Percentiles rank a stretch among this genome's conserved stretches.
phyloP scores from a whole-genome alignment of 1,140 invertebrate genomes.

The Eubasilissa regina region DNA sequence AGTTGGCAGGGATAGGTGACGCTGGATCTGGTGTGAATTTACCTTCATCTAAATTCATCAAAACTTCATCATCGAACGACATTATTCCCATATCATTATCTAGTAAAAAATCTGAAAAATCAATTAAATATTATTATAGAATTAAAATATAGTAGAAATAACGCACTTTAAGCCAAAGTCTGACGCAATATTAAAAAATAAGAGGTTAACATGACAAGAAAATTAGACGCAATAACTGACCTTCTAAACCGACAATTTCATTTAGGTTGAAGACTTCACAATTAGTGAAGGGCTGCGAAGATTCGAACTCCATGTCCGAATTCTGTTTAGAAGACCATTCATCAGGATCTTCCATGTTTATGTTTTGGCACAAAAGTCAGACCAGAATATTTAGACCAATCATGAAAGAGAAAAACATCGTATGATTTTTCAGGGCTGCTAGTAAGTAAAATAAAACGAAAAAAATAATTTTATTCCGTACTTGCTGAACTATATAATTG shows the following conservation, averaged over 20 bases:
- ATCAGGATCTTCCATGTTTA: slow-evolving; percentile 63
- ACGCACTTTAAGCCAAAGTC: slow-evolving; percentile 6
- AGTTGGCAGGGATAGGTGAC: neutral
- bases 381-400: slow-evolving; percentile 64
- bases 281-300: slow-evolving; percentile 25
- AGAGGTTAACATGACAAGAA: slow-evolving; percentile 3
- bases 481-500: too few relatives aligned
- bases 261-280: slow-evolving; percentile 35
- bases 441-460: neutral
- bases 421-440: slow-evolving; percentile 34
- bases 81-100: slow-evolving; percentile 44
- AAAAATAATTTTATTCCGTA: too few relatives aligned
- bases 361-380: slow-evolving; percentile 64
- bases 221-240: slow-evolving; percentile 27
- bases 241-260: slow-evolving; percentile 42
- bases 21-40: slow-evolving; percentile 1
- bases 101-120: slow-evolving; percentile 44
- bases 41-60: slow-evolving; percentile 37
- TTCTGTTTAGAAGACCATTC: slow-evolving; percentile 26
- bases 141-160: slow-evolving; percentile 9
- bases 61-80: slow-evolving; percentile 41
- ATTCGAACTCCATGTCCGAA: slow-evolving; percentile 48
- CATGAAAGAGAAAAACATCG: slow-evolving; percentile 54
- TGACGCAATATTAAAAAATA: slow-evolving; percentile 49
- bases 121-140: neutral